These are phyloP conservation scores for Rallus crepitans DNA, from an alignment of 2,797 vertebrate species.

Conservation along the genomic window DNA sequence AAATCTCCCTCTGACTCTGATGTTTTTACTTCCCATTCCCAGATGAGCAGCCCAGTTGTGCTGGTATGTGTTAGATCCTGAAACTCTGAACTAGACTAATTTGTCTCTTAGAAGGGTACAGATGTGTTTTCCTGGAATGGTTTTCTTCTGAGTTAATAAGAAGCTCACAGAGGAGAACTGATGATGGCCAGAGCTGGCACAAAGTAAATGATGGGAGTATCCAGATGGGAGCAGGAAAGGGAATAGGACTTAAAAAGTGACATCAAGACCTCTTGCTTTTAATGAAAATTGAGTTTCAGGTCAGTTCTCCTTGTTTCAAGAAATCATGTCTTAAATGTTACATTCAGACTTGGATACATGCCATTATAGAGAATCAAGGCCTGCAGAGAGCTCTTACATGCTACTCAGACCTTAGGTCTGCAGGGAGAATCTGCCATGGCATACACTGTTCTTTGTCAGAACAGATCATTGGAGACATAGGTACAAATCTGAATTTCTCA, in stretches of 20 bases:
- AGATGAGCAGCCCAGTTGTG: background rate
- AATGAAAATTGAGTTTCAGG: background rate
- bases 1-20: background rate
- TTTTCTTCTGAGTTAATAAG: background rate
- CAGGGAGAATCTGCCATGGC: background rate
- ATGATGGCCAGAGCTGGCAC: background rate
- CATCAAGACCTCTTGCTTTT: background rate
- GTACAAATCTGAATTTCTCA: background rate
- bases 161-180: background rate
- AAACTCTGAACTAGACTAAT: background rate
- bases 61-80: background rate
- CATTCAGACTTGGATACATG: background rate
- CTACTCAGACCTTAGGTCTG: background rate
- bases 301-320: background rate
- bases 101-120: background rate
- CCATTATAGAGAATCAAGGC: background rate
- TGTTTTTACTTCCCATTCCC: background rate
- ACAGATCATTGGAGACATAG: background rate
- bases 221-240: background rate
- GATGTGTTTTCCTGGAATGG: background rate
- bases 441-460: background rate
- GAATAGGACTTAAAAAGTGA: background rate
- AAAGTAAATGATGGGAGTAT: background rate
- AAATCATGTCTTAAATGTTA: background rate
- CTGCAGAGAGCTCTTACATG: background rate